phyloP scores from a whole-genome alignment of 2,113 vertebrate species.

The Himantopus leucocephalus region DNA sequence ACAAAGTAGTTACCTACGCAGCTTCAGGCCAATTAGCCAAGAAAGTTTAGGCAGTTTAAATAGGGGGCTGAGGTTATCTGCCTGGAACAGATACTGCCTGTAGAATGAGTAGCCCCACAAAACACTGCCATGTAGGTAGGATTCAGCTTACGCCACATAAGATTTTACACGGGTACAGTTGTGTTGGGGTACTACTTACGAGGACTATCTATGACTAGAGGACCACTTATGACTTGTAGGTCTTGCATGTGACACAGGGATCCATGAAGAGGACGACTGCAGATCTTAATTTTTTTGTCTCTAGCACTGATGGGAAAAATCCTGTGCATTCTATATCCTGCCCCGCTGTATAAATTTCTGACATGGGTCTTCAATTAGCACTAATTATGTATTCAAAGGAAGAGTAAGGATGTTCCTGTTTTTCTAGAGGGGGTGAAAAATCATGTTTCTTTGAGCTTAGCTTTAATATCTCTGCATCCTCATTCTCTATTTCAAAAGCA shows the following conservation, averaged over 20 bases:
- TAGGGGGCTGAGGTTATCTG: background rate
- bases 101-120: background rate
- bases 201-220: background rate
- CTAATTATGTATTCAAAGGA: constrained; percentile 53
- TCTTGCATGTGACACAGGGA: background rate
- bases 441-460: constrained; percentile 58
- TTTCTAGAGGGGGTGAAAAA: constrained; percentile 58
- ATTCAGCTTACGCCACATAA: background rate
- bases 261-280: background rate
- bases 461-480: constrained; percentile 61
- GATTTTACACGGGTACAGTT: background rate
- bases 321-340: background rate
- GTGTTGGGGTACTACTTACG: rapidly evolving
- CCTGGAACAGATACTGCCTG: background rate
- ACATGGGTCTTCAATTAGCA: constrained; percentile 31
- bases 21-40: background rate
- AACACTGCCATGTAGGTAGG: background rate
- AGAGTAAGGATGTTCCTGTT: constrained; percentile 31
- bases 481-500: constrained; percentile 60
- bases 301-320: background rate
- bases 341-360: background rate
- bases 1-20: background rate
- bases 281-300: background rate
- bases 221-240: background rate
- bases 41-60: background rate